Evolutionary conservation across 1,140 invertebrate genomes (phyloP).

Genomic region (Branchinecta lynchi): DNA sequence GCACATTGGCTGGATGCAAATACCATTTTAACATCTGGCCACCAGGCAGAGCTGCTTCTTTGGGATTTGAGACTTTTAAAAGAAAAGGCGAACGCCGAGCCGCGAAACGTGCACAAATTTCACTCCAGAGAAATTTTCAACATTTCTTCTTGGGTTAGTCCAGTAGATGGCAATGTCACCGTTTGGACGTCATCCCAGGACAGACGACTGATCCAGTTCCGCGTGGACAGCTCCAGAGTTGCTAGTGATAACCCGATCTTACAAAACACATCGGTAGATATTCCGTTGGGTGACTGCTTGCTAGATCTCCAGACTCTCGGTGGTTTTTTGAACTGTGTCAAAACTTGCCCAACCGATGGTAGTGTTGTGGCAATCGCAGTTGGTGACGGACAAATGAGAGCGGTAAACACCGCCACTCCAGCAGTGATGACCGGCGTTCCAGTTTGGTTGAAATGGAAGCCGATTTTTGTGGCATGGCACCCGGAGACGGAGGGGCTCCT

Average conservation of each 20-base stretch:
- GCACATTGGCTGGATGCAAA: background rate
- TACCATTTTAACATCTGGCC: background rate
- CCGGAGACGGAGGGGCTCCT: background rate
- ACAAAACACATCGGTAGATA: background rate
- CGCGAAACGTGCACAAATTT: background rate
- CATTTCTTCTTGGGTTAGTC: background rate
- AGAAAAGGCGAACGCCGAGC: background rate
- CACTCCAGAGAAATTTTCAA: background rate
- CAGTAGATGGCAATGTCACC: background rate
- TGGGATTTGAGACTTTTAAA: background rate
- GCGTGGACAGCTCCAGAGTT: background rate
- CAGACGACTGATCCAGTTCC: background rate
- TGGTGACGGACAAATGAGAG: constrained; percentile 2
- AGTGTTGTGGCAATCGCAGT: background rate
- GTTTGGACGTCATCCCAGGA: background rate
- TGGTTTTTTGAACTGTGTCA: background rate
- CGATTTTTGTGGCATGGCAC: background rate
- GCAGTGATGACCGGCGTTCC: background rate
- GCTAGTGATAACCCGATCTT: background rate
- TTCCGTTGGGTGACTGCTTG: background rate
- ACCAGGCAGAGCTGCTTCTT: background rate
- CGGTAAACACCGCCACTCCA: background rate
- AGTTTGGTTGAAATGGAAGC: background rate
- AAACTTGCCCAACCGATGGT: constrained; percentile 2
- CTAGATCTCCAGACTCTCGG: background rate